phyloP scores from a whole-genome alignment of 2,113 vertebrate species.

The Lophotis ruficrista region DNA sequence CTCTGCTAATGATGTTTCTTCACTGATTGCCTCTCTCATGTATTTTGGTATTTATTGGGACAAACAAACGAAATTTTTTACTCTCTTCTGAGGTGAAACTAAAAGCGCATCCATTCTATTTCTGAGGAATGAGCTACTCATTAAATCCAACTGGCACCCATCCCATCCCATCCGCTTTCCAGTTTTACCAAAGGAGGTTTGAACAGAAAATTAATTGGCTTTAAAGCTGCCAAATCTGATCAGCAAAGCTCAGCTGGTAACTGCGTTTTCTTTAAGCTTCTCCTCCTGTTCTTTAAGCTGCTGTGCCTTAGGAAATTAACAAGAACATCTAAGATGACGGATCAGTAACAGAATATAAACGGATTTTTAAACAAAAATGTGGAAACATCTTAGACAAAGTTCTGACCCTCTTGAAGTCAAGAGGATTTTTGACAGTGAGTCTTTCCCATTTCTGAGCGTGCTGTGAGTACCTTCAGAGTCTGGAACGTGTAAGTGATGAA shows the following conservation, averaged over 20 bases:
- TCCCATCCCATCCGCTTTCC: constrained; percentile 25
- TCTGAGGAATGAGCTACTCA: not conserved
- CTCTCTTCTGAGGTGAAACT: not conserved
- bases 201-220: constrained; percentile 66
- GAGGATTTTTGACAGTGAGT: not conserved
- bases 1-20: not conserved
- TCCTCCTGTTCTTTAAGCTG: constrained; percentile 12
- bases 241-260: constrained; percentile 50
- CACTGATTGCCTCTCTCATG: not conserved
- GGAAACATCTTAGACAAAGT: not conserved
- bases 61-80: not conserved
- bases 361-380: not conserved
- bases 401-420: not conserved
- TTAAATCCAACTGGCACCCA: not conserved
- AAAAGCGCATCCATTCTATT: not conserved
- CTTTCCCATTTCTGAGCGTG: not conserved
- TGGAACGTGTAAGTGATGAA: not conserved
- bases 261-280: constrained; percentile 44
- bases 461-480: not conserved
- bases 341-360: constrained; percentile 33
- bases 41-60: not conserved
- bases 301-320: not conserved
- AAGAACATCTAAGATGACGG: not conserved
- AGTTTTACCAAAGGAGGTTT: constrained; percentile 29
- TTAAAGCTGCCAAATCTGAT: constrained; percentile 60